phyloP scores from a whole-genome alignment of 1,140 invertebrate genomes.

The Apis cerana region DNA sequence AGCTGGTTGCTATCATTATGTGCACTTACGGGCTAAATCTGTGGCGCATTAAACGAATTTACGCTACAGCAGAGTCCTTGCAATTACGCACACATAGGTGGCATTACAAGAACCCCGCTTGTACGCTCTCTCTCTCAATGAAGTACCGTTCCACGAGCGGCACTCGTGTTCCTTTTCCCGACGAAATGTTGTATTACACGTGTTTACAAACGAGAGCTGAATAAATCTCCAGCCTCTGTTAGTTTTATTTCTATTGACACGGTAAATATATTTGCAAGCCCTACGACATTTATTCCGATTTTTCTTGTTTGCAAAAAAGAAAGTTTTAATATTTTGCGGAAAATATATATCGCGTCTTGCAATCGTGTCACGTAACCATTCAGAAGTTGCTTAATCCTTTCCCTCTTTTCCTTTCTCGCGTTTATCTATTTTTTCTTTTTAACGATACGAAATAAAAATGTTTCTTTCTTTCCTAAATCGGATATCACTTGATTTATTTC shows the following conservation, averaged over 20 bases:
- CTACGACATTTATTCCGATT: neutral
- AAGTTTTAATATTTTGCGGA: no score
- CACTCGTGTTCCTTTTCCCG: slow-evolving; percentile 29
- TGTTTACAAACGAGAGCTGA: slow-evolving; percentile 28
- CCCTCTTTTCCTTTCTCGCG: no score
- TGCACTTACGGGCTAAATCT: slow-evolving; percentile 41
- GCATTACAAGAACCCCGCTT: slow-evolving; percentile 36
- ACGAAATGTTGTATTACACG: slow-evolving; percentile 33
- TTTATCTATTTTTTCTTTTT: no score
- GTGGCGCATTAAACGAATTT: slow-evolving; percentile 45
- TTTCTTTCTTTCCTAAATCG: no score
- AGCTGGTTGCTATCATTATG: slow-evolving; percentile 36
- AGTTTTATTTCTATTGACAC: slow-evolving; percentile 32
- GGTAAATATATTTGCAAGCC: neutral
- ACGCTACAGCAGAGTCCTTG: slow-evolving; percentile 42
- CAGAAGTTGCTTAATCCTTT: no score
- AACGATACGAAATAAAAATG: no score
- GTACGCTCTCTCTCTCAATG: slow-evolving; percentile 33
- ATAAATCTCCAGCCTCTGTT: slow-evolving; percentile 22
- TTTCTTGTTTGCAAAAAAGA: neutral
- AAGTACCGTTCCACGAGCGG: slow-evolving; percentile 16
- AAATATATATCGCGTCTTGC: no score
- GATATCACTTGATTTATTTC: no score
- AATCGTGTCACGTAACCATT: no score
- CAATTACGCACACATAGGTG: slow-evolving; percentile 36